phyloP scores from a whole-genome alignment of 2,113 vertebrate species.

The Cisticola juncidis region DNA sequence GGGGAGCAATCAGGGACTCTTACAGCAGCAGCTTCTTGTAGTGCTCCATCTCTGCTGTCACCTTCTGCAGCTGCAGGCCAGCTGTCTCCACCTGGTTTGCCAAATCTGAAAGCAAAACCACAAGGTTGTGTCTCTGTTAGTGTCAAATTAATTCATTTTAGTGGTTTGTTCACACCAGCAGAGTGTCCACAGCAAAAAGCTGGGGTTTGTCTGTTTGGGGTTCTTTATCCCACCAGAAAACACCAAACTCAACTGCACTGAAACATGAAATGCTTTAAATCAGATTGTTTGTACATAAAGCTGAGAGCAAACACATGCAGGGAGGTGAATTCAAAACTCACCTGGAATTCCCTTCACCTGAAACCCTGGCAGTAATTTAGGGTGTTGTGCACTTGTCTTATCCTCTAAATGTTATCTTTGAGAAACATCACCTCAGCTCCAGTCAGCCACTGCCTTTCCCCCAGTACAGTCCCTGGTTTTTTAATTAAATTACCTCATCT shows the following conservation, averaged over 20 bases:
- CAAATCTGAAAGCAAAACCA: conserved; percentile 76
- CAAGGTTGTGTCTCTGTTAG: not conserved
- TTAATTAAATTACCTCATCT: not conserved
- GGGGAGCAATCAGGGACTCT: conserved; percentile 28
- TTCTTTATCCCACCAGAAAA: not conserved
- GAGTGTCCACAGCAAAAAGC: not conserved
- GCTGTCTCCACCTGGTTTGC: conserved; percentile 74
- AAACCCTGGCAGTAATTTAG: not conserved
- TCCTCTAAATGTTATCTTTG: not conserved
- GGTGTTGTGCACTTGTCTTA: not conserved
- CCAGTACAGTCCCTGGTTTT: not conserved
- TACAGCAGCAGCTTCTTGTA: conserved; percentile 80
- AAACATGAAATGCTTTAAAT: not conserved
- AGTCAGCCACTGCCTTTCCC: not conserved
- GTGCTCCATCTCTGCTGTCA: conserved; percentile 68
- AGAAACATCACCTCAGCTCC: not conserved
- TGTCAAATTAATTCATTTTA: rapidly evolving
- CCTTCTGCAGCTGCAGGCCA: conserved; percentile 75
- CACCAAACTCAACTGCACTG: not conserved
- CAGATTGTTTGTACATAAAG: rapidly evolving
- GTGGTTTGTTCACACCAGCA: rapidly evolving
- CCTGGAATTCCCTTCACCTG: not conserved
- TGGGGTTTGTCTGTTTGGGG: rapidly evolving
- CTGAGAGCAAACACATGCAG: not conserved
- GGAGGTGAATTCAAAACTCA: not conserved